Conservation (phyloP, 2,113 vertebrate genomes). For the Paracanthobrama guichenoti region DNA sequence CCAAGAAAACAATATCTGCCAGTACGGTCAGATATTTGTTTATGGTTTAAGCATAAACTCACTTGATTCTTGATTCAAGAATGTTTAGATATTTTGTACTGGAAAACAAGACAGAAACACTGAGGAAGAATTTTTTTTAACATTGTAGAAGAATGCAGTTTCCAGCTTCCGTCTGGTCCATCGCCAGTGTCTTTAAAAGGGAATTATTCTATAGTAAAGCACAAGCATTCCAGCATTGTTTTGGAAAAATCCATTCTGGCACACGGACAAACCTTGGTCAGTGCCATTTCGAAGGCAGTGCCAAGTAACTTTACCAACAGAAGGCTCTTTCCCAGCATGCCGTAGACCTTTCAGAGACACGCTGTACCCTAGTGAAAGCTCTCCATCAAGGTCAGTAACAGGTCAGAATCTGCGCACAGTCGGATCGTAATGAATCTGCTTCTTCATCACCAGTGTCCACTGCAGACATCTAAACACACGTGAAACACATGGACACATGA, state of each 20-base stretch:
- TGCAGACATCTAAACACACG: not conserved
- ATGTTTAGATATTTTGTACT: not conserved
- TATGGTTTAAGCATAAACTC: too few species aligned
- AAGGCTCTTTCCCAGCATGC: constrained; percentile 63
- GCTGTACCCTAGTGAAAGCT: constrained; percentile 60
- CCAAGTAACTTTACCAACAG: constrained; percentile 68
- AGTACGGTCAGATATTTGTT: too few species aligned
- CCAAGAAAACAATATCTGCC: too few species aligned
- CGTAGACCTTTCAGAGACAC: constrained; percentile 61
- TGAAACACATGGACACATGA: too few species aligned
- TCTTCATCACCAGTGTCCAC: not conserved
- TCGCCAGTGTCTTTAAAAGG: not conserved
- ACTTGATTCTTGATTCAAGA: not conserved
- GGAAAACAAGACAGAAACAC: not conserved
- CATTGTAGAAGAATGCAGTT: not conserved
- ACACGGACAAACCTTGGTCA: constrained; percentile 62
- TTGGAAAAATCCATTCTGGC: constrained; percentile 46
- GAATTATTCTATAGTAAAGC: not conserved
- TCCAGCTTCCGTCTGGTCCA: not conserved
- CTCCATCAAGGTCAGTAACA: constrained; percentile 30
- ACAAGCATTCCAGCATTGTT: not conserved
- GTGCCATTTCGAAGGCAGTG: constrained; percentile 62
- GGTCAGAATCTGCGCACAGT: not conserved
- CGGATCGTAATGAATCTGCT: not conserved
- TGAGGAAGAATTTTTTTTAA: not conserved